phyloP scores from a whole-genome alignment of 2,113 vertebrate genomes.

The Cisticola juncidis region DNA sequence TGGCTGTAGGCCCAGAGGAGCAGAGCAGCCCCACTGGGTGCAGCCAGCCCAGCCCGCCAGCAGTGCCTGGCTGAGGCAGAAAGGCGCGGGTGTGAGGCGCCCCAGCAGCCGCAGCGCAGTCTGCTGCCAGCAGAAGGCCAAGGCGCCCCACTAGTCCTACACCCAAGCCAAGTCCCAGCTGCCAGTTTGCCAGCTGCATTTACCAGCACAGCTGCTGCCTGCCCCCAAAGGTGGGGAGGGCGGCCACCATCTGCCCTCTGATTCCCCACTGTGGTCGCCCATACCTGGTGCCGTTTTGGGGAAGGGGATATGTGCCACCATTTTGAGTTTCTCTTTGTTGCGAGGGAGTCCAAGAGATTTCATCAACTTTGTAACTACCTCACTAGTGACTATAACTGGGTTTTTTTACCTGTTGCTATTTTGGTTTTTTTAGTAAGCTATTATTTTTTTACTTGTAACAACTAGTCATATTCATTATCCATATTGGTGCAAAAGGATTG shows the following conservation, averaged over 20 bases:
- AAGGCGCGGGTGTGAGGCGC: rapidly evolving
- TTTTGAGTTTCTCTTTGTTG: background rate
- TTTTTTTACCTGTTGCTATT: background rate
- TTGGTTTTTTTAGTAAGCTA: background rate
- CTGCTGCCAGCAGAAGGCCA: background rate
- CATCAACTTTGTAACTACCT: background rate
- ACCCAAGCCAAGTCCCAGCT: background rate
- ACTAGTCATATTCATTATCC: background rate
- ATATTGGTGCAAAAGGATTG: background rate
- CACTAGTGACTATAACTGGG: background rate
- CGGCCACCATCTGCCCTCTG: background rate
- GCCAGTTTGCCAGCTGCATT: background rate
- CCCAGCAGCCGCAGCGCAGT: background rate
- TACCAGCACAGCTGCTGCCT: background rate
- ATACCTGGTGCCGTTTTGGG: background rate
- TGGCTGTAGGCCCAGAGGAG: background rate
- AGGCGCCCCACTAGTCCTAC: rapidly evolving
- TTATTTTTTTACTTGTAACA: background rate
- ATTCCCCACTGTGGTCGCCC: rapidly evolving
- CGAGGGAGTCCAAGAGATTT: rapidly evolving
- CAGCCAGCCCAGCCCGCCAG: background rate
- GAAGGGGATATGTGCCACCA: too few relatives aligned
- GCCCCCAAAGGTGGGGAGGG: rapidly evolving
- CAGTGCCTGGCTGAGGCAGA: background rate
- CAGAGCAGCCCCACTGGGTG: rapidly evolving